phyloP scores from a whole-genome alignment of 2,113 vertebrate genomes.

The Mungos mungo region DNA sequence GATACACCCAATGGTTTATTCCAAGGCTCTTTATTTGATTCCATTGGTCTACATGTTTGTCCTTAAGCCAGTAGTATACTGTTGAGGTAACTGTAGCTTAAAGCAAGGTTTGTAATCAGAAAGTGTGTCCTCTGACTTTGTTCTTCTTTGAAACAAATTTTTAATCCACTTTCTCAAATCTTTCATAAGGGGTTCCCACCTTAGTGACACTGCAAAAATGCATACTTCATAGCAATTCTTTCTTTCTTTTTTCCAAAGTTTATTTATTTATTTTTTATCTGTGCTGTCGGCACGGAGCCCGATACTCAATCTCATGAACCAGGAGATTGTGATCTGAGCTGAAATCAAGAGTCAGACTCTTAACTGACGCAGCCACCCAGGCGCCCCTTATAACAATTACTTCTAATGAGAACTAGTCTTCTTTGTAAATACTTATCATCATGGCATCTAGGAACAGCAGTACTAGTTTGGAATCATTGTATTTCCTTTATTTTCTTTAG shows the following conservation, averaged over 20 bases:
- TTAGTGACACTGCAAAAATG: slow-evolving; percentile 3
- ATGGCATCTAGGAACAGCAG: background rate
- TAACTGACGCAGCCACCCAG: too few species aligned
- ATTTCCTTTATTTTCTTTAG: slow-evolving; percentile 17
- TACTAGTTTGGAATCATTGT: background rate
- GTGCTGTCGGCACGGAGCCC: too few species aligned
- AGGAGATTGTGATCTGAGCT: too few species aligned
- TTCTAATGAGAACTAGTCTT: slow-evolving; percentile 1
- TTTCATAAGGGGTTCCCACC: background rate
- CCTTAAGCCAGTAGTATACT: background rate
- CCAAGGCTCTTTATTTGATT: background rate
- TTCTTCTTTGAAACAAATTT: slow-evolving; percentile 27
- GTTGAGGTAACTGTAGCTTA: background rate
- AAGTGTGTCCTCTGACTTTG: background rate
- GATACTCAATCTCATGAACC: too few species aligned
- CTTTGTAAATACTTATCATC: slow-evolving; percentile 28
- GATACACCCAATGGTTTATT: background rate
- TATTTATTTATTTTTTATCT: too few species aligned
- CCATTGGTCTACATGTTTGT: background rate
- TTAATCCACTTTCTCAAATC: slow-evolving; percentile 18
- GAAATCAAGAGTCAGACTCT: too few species aligned
- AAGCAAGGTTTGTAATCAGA: background rate
- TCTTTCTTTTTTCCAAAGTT: background rate
- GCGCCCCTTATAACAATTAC: background rate
- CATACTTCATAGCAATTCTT: background rate